These are phyloP conservation scores for Lamellibrachia satsuma DNA, from an alignment of 2,888 invertebrate genomes.

Conservation along the genomic window DNA sequence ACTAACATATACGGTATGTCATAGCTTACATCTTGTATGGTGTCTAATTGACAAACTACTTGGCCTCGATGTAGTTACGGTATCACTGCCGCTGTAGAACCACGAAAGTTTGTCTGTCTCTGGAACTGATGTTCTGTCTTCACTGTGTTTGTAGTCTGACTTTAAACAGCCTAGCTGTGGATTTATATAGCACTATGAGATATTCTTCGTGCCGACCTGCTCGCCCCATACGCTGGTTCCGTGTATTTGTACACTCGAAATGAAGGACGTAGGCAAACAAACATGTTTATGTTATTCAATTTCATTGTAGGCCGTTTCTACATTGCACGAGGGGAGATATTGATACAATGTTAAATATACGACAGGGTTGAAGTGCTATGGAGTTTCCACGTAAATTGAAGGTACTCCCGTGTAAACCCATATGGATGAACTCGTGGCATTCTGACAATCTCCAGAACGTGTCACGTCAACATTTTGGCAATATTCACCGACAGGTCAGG, in stretches of 20 bases:
- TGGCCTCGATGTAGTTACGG: neutral
- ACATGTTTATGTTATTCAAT: neutral
- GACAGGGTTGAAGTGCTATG: neutral
- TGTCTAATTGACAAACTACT: neutral
- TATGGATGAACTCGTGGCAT: neutral
- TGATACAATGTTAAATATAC: neutral
- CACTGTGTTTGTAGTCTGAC: neutral
- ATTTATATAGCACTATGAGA: neutral
- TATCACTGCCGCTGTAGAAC: neutral
- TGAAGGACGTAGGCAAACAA: neutral
- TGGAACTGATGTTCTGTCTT: neutral
- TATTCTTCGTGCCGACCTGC: no score
- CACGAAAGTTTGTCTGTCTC: neutral
- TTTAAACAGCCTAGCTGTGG: neutral
- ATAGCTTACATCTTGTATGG: neutral
- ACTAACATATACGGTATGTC: neutral
- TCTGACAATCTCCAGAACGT: neutral
- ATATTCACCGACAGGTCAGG: neutral
- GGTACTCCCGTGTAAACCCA: neutral
- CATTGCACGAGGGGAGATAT: neutral
- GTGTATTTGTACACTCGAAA: neutral
- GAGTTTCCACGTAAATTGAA: neutral
- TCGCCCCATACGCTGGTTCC: neutral
- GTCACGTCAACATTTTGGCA: neutral
- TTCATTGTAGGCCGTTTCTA: neutral